Percentiles rank a stretch among this genome's conserved stretches.
Evolutionary conservation across 2,888 invertebrate species (phyloP).

Genomic region (Platerodrilus igneus): DNA sequence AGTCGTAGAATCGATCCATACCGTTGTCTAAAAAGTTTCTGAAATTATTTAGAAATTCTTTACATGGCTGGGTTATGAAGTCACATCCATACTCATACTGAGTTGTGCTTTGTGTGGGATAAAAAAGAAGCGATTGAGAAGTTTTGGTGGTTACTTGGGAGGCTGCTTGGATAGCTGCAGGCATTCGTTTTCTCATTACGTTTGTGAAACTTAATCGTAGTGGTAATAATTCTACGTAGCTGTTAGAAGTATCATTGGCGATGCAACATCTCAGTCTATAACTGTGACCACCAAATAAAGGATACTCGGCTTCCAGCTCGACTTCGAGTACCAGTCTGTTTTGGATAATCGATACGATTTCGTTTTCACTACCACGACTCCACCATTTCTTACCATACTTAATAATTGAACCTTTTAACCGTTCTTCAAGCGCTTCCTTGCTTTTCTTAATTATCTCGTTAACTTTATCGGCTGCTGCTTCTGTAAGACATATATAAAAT

Average conservation of each 20-base stretch:
- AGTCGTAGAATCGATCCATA: slow-evolving; percentile 32
- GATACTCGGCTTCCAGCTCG: slow-evolving; percentile 63
- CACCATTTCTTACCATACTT: slow-evolving; percentile 51
- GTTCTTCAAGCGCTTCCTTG: slow-evolving; percentile 50
- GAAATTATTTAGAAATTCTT: slow-evolving; percentile 36
- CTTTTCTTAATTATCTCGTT: slow-evolving; percentile 53
- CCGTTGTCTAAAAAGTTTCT: slow-evolving; percentile 35
- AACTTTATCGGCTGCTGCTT: slow-evolving; percentile 52
- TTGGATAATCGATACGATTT: slow-evolving; percentile 55
- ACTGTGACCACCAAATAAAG: slow-evolving; percentile 45
- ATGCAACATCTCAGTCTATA: slow-evolving; percentile 56
- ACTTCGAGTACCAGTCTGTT: slow-evolving; percentile 59
- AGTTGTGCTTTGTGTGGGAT: slow-evolving; percentile 65
- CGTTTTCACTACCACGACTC: slow-evolving; percentile 60
- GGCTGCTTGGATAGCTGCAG: slow-evolving; percentile 56
- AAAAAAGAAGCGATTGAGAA: slow-evolving; percentile 62
- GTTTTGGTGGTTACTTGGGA: slow-evolving; percentile 46
- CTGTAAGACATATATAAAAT: slow-evolving; percentile 63
- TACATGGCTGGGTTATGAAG: slow-evolving; percentile 31
- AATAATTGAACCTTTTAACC: slow-evolving; percentile 30
- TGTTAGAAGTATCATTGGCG: slow-evolving; percentile 58
- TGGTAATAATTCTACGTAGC: slow-evolving; percentile 63
- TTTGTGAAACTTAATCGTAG: slow-evolving; percentile 55
- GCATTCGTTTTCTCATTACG: slow-evolving; percentile 55
- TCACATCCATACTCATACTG: slow-evolving; percentile 55